Conservation (phyloP, 2,113 vertebrate genomes). For the Psittacara wagleri region DNA sequence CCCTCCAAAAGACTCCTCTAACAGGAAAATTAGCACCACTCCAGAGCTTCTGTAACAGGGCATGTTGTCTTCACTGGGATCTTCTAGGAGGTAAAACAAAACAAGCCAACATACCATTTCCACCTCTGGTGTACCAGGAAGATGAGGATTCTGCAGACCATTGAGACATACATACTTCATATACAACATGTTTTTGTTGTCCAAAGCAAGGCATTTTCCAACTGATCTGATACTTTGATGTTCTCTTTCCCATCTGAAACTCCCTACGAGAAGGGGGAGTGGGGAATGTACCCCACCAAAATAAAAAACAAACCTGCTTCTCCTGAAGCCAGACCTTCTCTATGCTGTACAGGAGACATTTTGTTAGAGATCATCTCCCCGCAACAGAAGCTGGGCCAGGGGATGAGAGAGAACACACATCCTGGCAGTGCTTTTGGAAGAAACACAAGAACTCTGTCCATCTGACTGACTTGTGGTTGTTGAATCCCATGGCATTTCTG, state of each 20-base stretch:
- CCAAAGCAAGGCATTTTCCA: neutral
- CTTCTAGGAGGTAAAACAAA: neutral
- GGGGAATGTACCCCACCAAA: neutral
- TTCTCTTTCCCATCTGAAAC: neutral
- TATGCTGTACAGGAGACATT: neutral
- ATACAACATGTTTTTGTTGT: neutral
- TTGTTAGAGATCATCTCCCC: neutral
- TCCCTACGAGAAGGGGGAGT: neutral
- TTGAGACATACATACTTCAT: neutral
- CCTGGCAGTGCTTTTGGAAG: neutral
- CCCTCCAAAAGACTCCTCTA: neutral
- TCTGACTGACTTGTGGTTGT: neutral
- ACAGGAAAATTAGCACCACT: neutral
- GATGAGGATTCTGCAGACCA: neutral
- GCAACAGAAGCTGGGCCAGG: neutral
- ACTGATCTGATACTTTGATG: neutral
- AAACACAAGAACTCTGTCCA: neutral
- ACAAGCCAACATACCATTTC: neutral
- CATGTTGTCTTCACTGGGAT: neutral
- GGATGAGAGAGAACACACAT: neutral
- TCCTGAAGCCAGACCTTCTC: neutral
- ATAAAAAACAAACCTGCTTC: neutral
- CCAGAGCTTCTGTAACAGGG: neutral
- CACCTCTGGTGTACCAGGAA: neutral
- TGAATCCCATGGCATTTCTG: constrained; percentile 9